phyloP scores from a whole-genome alignment of 2,888 invertebrate species.

The Cyaniris semiargus region DNA sequence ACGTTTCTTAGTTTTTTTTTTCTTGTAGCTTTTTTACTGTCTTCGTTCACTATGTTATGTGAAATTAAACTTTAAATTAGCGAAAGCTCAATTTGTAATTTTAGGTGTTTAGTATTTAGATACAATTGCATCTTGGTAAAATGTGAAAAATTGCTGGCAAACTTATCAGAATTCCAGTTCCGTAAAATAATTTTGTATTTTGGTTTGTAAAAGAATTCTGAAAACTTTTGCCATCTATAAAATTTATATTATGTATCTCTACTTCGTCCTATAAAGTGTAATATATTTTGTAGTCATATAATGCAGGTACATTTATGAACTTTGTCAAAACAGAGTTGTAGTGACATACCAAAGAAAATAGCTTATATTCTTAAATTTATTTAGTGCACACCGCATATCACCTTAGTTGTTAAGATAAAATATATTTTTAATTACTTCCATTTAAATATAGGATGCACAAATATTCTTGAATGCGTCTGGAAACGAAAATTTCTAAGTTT shows the following conservation, averaged over 20 bases:
- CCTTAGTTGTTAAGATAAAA: constrained; percentile 6
- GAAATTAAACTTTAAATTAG: background rate
- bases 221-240: background rate
- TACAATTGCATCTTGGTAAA: background rate
- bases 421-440: constrained; percentile 25
- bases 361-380: constrained; percentile 26
- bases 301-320: constrained; percentile 15
- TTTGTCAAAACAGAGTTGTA: background rate
- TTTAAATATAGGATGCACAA: constrained; percentile 7
- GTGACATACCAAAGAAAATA: constrained; percentile 26
- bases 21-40: background rate
- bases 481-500: background rate
- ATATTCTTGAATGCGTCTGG: background rate
- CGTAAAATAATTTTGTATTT: background rate
- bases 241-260: background rate
- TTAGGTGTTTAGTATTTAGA: background rate
- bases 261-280: constrained; percentile 15
- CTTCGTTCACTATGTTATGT: background rate
- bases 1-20: background rate
- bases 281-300: constrained; percentile 12
- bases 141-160: background rate
- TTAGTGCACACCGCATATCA: constrained; percentile 21
- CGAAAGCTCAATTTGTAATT: background rate
- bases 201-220: background rate
- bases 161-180: background rate